Base-by-base conservation (phyloP, 2,113 vertebrate species). In the Dissostichus mawsoni region DNA sequence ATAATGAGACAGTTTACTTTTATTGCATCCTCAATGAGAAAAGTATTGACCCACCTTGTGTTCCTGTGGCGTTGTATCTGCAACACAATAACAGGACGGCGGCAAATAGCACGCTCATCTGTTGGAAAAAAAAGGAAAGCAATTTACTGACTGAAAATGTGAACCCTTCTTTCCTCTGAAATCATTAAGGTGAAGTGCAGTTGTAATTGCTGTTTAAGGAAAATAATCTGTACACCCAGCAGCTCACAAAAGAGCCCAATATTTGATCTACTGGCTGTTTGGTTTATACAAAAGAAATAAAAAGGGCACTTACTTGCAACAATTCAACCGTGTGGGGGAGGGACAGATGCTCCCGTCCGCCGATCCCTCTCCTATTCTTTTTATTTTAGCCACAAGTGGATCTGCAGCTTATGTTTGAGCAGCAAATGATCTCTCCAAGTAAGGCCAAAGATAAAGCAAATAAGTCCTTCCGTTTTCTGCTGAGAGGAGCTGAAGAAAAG, bases 141-240 rank as follows among this genome's bases (percentile, higher is more conserved):
- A 89, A 92, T 90, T 92, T 90, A 81, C 58, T 3, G 65, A 74
- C 72, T 63, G 17, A 80, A 85, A 84, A 85, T 7, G 61, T 74
- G 64, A 29, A 80, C 58, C 36, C 25, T 73, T 84, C 76, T 72
- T 84, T 81, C 69, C 83, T 76, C 78, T 80, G 72, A 48, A 75
- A 80, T 81, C 87, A 86, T 87, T 79, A 88, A 68, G 55, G 76
- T 61, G 68, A 72, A 83, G 85, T 57, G 84, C 66, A 69, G 53
- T 52, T 84, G 92, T 89, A 91, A 92, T 89, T 91, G 80, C 20
- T 76, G 78, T 90, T 90, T 85, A 81, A 81, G 65, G 81, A 81
- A 90, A 90, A 90, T 90, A 78, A 90, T 82, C 76, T 75, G 64
- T 11, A 33, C 69, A 23, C 61, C 1, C 12, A 69, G 74, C n/a